Base-by-base conservation (phyloP, 1,140 invertebrate genomes). In the Cepaea nemoralis region DNA sequence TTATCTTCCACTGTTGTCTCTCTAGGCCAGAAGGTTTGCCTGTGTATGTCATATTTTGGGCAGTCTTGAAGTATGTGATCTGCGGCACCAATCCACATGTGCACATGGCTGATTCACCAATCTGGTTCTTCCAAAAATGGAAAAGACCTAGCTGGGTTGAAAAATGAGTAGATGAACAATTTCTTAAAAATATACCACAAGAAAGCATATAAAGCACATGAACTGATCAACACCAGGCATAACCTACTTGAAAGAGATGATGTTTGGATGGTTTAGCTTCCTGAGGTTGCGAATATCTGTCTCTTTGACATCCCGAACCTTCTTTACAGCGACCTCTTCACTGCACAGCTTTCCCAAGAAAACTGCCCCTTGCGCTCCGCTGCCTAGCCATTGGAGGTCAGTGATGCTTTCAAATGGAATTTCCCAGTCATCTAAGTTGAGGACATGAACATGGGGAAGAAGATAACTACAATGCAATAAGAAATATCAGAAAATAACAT, bases 251-350 rank as follows among this genome's bases (percentile, higher is more conserved):
- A 99, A 99, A 88, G 96, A 95, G 70, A 99, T 97, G 87, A 99
- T 97, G 90, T 99, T 99, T 10, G 96, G 95, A 91, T 99, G 98
- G 89, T 98, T 97, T 39, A 99, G 93, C 92, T 98, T 98, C 66
- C 96, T 93, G 39, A 99, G 93, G 91, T 99, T 97, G 86, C 94
- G 95, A 80, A 99, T 98, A 89, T 99, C 96, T 33, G 97, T 98
- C 91, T 99, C 98, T 88, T 95, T 95, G 85, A 96, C 94, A 87
- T 99, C 96, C 79, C 95, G 93, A n/a, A 99, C 96, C 92, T 99
- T 99, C 91, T 99, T 99, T 2, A 99, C 97, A 31, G 98, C 98
- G 5, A 99, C 97, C 87, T 91, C 88, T 8, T 92, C 88, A n/a
- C 88, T 86, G 55, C 91, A 90, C 2, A 97, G 92, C 87, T 94